These are phyloP conservation scores for Phyllotreta striolata DNA, from an alignment of 2,888 invertebrate species.

Conservation along the genomic window DNA sequence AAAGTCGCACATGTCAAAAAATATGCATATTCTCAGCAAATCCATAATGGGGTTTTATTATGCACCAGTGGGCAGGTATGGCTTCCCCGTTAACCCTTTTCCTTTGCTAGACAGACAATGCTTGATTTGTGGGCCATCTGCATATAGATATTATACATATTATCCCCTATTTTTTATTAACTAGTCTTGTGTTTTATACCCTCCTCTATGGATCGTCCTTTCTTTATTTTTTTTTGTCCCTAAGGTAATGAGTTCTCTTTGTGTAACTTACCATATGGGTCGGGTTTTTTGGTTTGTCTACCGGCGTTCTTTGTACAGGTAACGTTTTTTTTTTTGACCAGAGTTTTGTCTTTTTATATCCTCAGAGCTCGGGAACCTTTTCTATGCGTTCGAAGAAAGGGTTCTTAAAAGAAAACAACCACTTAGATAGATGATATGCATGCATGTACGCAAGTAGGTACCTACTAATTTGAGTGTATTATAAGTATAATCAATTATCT, in stretches of 20 bases:
- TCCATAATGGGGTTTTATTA: constrained; percentile 56
- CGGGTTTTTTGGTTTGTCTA: constrained; percentile 23
- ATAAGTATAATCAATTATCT: constrained; percentile 1
- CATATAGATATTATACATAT: constrained; percentile 49
- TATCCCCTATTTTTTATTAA: constrained; percentile 37
- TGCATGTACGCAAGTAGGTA: too few species aligned
- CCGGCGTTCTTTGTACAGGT: constrained; percentile 30
- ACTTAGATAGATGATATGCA: too few species aligned
- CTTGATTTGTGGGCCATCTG: constrained; percentile 60
- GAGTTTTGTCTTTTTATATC: constrained; percentile 11
- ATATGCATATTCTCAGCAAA: constrained; percentile 57
- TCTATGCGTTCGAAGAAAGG: constrained; percentile 10
- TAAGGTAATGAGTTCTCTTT: constrained; percentile 49
- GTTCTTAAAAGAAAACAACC: background rate
- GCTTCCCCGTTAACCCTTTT: constrained; percentile 54
- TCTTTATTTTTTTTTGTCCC: constrained; percentile 45
- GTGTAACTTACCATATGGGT: constrained; percentile 33
- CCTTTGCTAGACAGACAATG: constrained; percentile 52
- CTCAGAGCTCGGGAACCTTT: constrained; percentile 1
- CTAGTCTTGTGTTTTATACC: constrained; percentile 41
- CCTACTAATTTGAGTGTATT: too few species aligned
- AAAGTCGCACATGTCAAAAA: constrained; percentile 51
- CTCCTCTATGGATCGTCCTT: constrained; percentile 44
- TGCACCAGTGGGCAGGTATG: constrained; percentile 59
- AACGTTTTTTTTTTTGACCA: constrained; percentile 35